These are phyloP conservation scores for Distichodus sexfasciatus DNA, from an alignment of 2,797 vertebrate genomes.

Conservation along the genomic window DNA sequence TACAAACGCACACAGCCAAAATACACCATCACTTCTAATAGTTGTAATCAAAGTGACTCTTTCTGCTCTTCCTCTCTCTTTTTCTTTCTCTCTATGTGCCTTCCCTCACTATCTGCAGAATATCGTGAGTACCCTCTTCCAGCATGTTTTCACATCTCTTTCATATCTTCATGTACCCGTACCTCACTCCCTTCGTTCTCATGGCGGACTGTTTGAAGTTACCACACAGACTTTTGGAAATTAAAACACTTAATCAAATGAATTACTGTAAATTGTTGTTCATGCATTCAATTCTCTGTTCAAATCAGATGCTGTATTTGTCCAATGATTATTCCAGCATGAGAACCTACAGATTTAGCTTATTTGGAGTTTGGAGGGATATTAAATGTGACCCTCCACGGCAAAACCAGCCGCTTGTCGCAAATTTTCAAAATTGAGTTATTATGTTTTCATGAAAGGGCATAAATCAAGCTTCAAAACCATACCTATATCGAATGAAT, in stretches of 20 bases:
- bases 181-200: not conserved
- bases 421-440: too few species aligned
- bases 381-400: too few species aligned
- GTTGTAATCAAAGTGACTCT: constrained; percentile 23
- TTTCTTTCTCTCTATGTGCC: constrained; percentile 22
- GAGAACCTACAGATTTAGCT: too few species aligned
- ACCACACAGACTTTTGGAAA: not conserved
- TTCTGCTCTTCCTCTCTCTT: constrained; percentile 33
- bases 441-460: too few species aligned
- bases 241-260: not conserved
- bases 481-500: too few species aligned
- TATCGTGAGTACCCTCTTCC: constrained; percentile 89
- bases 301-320: not conserved
- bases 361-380: too few species aligned
- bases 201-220: constrained; percentile 45
- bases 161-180: constrained; percentile 31
- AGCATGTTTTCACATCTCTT: constrained; percentile 20
- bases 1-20: constrained; percentile 26
- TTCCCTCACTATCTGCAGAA: constrained; percentile 71
- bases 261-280: not conserved
- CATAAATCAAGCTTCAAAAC: too few species aligned
- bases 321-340: not conserved
- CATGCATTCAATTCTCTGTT: too few species aligned
- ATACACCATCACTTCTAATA: constrained; percentile 1
- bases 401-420: too few species aligned